Percentiles rank a stretch among this genome's conserved stretches.
Conservation (phyloP, 2,113 vertebrate genomes). For the Otocyon megalotis region DNA sequence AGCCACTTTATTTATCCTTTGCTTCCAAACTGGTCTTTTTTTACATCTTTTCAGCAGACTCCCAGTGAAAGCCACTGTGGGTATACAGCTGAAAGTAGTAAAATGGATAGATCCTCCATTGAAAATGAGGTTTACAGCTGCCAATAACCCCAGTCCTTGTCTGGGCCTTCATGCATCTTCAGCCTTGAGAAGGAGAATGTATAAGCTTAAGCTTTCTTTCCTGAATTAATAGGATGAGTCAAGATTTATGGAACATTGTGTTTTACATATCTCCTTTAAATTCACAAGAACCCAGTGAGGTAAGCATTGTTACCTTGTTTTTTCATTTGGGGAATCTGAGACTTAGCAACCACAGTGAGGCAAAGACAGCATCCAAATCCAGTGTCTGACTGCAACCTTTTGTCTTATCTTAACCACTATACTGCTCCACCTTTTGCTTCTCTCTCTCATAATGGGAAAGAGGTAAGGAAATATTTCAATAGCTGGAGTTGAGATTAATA, state of each 20-base stretch:
- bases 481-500: neutral
- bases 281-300: neutral
- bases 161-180: neutral
- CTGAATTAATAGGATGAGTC: neutral
- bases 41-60: neutral
- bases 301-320: neutral
- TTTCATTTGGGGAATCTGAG: neutral
- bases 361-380: neutral
- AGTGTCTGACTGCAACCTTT: neutral
- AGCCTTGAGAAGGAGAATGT: neutral
- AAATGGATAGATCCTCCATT: neutral
- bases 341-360: neutral
- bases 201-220: neutral
- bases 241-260: neutral
- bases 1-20: neutral
- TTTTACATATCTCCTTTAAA: constrained; percentile 13
- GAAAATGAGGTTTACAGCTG: neutral
- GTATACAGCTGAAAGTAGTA: neutral
- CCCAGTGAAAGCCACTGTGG: neutral
- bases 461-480: neutral
- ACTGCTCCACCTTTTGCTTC: neutral
- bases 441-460: neutral
- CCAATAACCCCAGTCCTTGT: neutral
- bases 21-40: neutral
- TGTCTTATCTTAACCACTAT: neutral